These are phyloP conservation scores for Sandelia bainsii DNA, from an alignment of 2,797 vertebrate genomes.

Conservation along the genomic window DNA sequence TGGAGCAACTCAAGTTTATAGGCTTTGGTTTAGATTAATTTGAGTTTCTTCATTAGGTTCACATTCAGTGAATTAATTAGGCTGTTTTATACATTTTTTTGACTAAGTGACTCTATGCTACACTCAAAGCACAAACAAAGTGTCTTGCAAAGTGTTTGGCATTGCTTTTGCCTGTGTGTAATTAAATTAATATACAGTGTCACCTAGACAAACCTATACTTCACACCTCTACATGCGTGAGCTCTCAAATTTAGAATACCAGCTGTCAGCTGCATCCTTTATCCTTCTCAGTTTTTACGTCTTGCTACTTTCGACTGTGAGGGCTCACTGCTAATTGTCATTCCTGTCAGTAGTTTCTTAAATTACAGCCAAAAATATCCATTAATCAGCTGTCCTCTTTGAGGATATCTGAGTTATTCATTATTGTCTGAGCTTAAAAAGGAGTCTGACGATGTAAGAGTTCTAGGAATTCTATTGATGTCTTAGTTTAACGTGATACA, in stretches of 20 bases:
- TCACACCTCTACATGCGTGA: slow-evolving; percentile 21
- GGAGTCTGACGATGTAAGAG: slow-evolving; percentile 54
- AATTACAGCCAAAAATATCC: slow-evolving; percentile 61
- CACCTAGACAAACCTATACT: slow-evolving; percentile 26
- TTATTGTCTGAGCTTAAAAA: slow-evolving; percentile 57
- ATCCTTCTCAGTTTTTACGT: slow-evolving; percentile 3
- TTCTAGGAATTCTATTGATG: slow-evolving; percentile 39
- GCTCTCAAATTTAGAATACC: slow-evolving; percentile 25
- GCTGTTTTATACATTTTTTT: slow-evolving; percentile 59
- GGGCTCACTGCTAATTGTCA: slow-evolving; percentile 53
- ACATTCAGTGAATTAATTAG: slow-evolving; percentile 54
- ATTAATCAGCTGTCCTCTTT: slow-evolving; percentile 46
- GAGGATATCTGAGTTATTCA: slow-evolving; percentile 47
- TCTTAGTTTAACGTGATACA: slow-evolving; percentile 32
- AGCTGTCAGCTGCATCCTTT: slow-evolving; percentile 28
- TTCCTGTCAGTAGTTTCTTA: slow-evolving; percentile 62
- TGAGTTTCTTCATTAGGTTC: slow-evolving; percentile 30
- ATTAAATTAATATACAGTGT: slow-evolving; percentile 30
- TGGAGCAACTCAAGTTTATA: background rate
- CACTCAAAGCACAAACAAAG: slow-evolving; percentile 60
- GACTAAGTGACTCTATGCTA: slow-evolving; percentile 54
- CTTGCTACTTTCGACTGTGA: slow-evolving; percentile 37
- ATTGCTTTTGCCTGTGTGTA: slow-evolving; percentile 25
- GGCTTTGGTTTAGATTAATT: slow-evolving; percentile 20
- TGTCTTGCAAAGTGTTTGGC: slow-evolving; percentile 37